Conservation (phyloP, 2,888 invertebrate species). For the Epirrhoe alternata region DNA sequence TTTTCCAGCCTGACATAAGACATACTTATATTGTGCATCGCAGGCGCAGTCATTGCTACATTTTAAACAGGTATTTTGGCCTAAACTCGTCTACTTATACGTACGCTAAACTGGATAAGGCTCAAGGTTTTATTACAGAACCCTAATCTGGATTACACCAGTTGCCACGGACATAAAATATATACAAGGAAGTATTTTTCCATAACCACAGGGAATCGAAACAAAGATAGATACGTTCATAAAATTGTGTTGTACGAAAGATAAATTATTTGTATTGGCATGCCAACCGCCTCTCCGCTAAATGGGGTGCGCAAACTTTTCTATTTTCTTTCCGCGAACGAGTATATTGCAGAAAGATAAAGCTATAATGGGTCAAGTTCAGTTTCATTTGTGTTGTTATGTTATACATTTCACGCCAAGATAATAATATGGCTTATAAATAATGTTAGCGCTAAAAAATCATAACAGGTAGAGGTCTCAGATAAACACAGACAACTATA, state of each 20-base stretch:
- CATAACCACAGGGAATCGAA: slow-evolving; percentile 6
- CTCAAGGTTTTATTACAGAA: background rate
- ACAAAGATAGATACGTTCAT: slow-evolving; percentile 30
- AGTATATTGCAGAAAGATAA: slow-evolving; percentile 17
- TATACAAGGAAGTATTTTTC: background rate
- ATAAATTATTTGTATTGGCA: slow-evolving; percentile 47
- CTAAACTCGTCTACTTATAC: background rate
- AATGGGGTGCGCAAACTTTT: slow-evolving; percentile 24
- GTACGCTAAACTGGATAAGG: background rate
- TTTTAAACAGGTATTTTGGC: background rate
- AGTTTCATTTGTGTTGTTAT: background rate
- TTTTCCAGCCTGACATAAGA: no score
- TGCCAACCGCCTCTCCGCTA: slow-evolving; percentile 30
- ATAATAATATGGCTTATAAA: background rate
- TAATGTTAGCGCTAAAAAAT: background rate
- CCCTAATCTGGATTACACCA: background rate
- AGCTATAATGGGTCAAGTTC: slow-evolving; percentile 7
- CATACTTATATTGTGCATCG: no score
- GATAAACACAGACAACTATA: no score
- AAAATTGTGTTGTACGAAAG: slow-evolving; percentile 41
- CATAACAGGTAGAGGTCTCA: no score
- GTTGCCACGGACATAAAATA: slow-evolving; percentile 2
- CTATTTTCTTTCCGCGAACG: slow-evolving; percentile 14
- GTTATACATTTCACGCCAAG: background rate
- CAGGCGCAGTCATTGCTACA: no score